Base-by-base conservation (phyloP, 1,140 invertebrate species). In the Drosophila tristis region DNA sequence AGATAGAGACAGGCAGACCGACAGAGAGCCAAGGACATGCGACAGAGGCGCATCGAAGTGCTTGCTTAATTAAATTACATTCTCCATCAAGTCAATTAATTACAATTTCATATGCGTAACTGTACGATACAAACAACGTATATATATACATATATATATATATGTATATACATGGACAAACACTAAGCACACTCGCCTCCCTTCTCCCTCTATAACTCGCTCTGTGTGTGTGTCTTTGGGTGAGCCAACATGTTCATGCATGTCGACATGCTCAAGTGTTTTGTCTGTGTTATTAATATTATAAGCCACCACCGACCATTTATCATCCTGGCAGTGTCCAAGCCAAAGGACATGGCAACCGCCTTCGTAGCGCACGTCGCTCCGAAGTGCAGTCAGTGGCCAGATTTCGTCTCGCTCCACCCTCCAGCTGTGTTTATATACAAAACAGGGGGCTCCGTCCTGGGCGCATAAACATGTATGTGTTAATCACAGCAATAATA, bases 71-170 rank as follows among this genome's bases (percentile, higher is more conserved):
- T 80, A 87, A 90, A 90, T 90, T 87, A 90, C 82, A 87, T 90
- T 90, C 90, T 90, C 82, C 89, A 90, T 90, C 82, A 90, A 90
- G 87, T 87, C 82, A 90, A 90, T 90, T 90, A 90, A 90, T 90
- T 82, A 84, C 87, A 74, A 90, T 70, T 90, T 80, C 79, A 80
- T 70, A 80, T 61, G 61, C 59, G 31, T 31, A 73, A 60, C 6
- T 29, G 29, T 29, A 2, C 6, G 29, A 7, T 7, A 29, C 8
- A 25, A 25, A 25, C 23, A 25, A 29, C 7, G 2, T 29, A 29
- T 0, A 84, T 66, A 80, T 62, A 45, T 58, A 76, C 55, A 29
- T 2, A 29, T 29, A 29, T 29, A 7, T 7, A 29, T 9, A 84
- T 73, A 80, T 65, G 1, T 16, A 16, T 16, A 16, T n/a, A 49